Conservation (phyloP, 2,888 invertebrate genomes). For the Unio delphinus region DNA sequence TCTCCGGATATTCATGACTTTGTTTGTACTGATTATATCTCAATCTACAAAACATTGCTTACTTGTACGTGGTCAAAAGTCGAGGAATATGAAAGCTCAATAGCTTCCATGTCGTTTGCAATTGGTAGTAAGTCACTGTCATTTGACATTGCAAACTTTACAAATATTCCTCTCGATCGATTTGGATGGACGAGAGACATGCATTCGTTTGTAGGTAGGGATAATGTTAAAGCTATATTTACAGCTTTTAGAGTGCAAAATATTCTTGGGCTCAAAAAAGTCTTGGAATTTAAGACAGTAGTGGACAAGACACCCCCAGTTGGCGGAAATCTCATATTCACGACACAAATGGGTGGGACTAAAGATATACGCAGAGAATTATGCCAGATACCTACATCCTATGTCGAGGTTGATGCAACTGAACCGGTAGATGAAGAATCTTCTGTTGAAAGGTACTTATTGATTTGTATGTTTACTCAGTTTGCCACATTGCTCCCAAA, state of each 20-base stretch:
- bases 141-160: slow-evolving; percentile 18
- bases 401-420: slow-evolving; percentile 25
- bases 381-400: slow-evolving; percentile 40
- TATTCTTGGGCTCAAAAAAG: slow-evolving; percentile 18
- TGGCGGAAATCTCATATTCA: slow-evolving; percentile 23
- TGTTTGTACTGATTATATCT: slow-evolving; percentile 33
- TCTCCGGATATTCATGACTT: slow-evolving; percentile 29
- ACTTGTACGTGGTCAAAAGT: slow-evolving; percentile 33
- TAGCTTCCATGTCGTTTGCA: slow-evolving; percentile 27
- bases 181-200: not conserved
- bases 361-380: slow-evolving; percentile 6
- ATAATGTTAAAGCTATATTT: slow-evolving; percentile 10
- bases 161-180: slow-evolving; percentile 10
- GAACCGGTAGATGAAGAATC: slow-evolving; percentile 32
- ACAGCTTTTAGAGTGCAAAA: slow-evolving; percentile 27
- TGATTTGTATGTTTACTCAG: not conserved
- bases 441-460: slow-evolving; percentile 24
- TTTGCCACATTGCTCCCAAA: no score
- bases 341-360: slow-evolving; percentile 20
- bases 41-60: slow-evolving; percentile 22
- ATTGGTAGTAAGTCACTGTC: slow-evolving; percentile 19
- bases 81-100: slow-evolving; percentile 38
- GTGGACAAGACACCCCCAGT: slow-evolving; percentile 36
- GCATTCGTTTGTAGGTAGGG: not conserved
- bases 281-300: slow-evolving; percentile 19